A percentile compares a stretch with the other conserved stretches of the same genome.
Evolutionary conservation across 2,888 invertebrate genomes (phyloP).

Genomic region (Pteria penguin): DNA sequence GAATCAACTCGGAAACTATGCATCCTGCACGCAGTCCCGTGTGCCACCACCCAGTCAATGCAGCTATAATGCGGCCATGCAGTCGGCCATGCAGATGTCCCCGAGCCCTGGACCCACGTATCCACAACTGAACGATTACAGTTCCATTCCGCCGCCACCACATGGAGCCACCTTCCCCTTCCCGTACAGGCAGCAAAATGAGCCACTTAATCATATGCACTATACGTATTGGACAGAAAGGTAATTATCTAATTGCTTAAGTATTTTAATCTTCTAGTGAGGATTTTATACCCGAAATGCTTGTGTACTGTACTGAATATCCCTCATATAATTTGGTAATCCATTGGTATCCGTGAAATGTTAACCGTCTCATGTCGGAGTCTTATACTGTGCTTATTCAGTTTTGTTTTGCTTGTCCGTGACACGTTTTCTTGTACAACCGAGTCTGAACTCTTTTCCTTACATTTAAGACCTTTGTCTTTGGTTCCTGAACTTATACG

Average conservation of each 20-base stretch:
- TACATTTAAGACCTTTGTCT: no score
- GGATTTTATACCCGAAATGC: no score
- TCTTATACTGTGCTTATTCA: no score
- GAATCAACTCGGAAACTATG: slow-evolving; percentile 65
- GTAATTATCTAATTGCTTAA: slow-evolving; percentile 31
- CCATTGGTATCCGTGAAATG: no score
- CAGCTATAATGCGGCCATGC: slow-evolving; percentile 54
- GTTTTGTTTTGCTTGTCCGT: no score
- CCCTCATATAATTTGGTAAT: no score
- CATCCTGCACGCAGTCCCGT: slow-evolving; percentile 64
- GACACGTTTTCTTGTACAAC: no score
- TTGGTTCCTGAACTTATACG: no score
- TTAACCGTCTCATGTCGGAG: no score
- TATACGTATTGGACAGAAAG: slow-evolving; percentile 69
- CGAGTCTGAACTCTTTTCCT: no score
- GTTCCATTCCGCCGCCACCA: slow-evolving; percentile 30
- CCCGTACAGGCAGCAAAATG: slow-evolving; percentile 65
- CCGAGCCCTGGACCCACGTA: slow-evolving; percentile 58
- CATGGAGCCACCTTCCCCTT: slow-evolving; percentile 9
- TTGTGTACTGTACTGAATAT: no score
- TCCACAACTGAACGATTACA: slow-evolving; percentile 69
- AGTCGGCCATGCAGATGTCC: slow-evolving; percentile 64
- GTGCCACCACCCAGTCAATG: slow-evolving; percentile 54
- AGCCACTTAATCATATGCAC: slow-evolving; percentile 67
- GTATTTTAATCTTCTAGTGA: no score